phyloP scores from a whole-genome alignment of 2,797 vertebrate genomes.

The Smutsia gigantea region DNA sequence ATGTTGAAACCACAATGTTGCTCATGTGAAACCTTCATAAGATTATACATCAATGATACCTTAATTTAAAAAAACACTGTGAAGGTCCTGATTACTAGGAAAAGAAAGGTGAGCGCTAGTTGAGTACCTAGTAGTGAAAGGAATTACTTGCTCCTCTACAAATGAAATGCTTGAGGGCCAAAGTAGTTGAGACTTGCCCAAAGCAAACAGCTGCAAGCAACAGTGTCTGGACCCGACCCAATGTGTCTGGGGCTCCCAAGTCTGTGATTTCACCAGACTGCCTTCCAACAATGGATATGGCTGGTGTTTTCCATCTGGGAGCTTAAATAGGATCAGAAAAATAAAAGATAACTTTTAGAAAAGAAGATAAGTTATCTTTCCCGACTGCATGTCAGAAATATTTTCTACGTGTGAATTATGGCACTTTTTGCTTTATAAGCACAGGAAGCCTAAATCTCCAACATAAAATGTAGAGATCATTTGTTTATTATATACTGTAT shows the following conservation, averaged over 20 bases:
- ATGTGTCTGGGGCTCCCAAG: background rate
- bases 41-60: no score
- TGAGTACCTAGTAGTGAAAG: background rate
- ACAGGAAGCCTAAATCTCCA: background rate
- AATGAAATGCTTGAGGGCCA: background rate
- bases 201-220: background rate
- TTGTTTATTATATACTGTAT: background rate
- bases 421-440: background rate
- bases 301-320: background rate
- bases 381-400: background rate
- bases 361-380: background rate
- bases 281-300: background rate
- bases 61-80: background rate
- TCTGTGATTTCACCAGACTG: background rate
- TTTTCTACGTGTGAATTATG: background rate
- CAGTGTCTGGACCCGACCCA: background rate
- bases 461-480: background rate
- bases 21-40: no score
- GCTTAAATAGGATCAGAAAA: background rate
- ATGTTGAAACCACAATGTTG: no score
- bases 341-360: background rate
- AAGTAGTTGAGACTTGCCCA: background rate
- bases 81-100: background rate
- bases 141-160: background rate
- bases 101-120: background rate